A percentile compares a stretch with the other conserved stretches of the same genome.
Conservation (phyloP, 2,888 invertebrate genomes). For the Eurytoma adleriae region DNA sequence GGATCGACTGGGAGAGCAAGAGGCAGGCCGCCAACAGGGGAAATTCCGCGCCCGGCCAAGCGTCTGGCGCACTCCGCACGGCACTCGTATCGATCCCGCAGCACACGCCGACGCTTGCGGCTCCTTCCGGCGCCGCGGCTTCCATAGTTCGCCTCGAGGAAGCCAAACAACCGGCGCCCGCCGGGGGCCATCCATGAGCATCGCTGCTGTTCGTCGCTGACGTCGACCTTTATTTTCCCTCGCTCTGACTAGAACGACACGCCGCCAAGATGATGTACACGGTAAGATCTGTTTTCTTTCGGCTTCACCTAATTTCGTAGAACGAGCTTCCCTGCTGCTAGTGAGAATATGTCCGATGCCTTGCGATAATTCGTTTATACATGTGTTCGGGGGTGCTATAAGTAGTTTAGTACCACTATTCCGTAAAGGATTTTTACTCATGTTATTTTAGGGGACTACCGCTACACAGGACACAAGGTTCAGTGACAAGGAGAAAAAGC, state of each 20-base stretch:
- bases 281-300: constrained; percentile 68
- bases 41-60: too few relatives aligned
- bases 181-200: neutral
- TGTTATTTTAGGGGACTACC: constrained; percentile 91
- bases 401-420: constrained; percentile 1
- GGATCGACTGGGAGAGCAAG: too few relatives aligned
- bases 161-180: constrained; percentile 18
- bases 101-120: constrained; percentile 6
- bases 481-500: constrained; percentile 99
- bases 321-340: too few relatives aligned
- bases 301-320: too few relatives aligned
- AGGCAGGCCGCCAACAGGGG: too few relatives aligned
- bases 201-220: neutral
- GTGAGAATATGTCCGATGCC: too few relatives aligned
- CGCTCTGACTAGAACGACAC: neutral
- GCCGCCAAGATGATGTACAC: constrained; percentile 77
- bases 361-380: too few relatives aligned
- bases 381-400: neutral
- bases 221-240: neutral
- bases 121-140: constrained; percentile 11
- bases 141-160: neutral
- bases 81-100: constrained; percentile 45
- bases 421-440: constrained; percentile 56
- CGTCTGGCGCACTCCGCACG: constrained; percentile 14
- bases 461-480: constrained; percentile 99